phyloP scores from a whole-genome alignment of 2,888 invertebrate species.

The Polia nebulosa region DNA sequence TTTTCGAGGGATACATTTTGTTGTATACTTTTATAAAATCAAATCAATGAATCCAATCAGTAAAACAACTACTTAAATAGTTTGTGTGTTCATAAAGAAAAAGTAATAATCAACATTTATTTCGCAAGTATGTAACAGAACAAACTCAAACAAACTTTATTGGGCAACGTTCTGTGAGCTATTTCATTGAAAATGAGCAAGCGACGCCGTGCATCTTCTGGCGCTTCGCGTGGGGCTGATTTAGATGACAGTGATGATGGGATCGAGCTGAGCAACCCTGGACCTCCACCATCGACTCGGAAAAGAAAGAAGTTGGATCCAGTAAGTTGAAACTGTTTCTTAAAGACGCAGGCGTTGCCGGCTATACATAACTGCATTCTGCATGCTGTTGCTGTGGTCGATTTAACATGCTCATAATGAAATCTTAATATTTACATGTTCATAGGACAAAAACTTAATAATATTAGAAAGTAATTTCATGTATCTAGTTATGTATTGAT shows the following conservation, averaged over 20 bases:
- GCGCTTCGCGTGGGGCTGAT: slow-evolving; percentile 93
- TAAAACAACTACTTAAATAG: not conserved
- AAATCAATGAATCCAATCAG: slow-evolving; percentile 15
- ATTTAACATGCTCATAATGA: not conserved
- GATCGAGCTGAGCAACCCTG: slow-evolving; percentile 87
- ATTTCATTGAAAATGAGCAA: slow-evolving; percentile 92
- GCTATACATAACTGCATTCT: not conserved
- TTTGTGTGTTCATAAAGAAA: not conserved
- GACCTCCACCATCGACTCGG: slow-evolving; percentile 88
- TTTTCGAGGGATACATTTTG: not conserved
- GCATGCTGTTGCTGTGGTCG: too few relatives aligned
- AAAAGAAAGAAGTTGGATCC: slow-evolving; percentile 95
- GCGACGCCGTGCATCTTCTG: slow-evolving; percentile 95
- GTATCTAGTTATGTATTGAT: too few relatives aligned
- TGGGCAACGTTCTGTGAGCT: slow-evolving; percentile 9
- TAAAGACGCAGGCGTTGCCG: not conserved
- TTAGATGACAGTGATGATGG: slow-evolving; percentile 94
- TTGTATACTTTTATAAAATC: not conserved
- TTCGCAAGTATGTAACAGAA: slow-evolving; percentile 41
- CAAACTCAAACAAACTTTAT: not conserved
- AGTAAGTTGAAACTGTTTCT: slow-evolving; percentile 83
- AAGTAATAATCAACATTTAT: not conserved
- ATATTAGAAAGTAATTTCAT: too few relatives aligned
- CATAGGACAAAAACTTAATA: too few relatives aligned
- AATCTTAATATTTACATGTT: too few relatives aligned